Evolutionary conservation across 2,113 vertebrate species (phyloP).

Genomic region (Casuarius casuarius): DNA sequence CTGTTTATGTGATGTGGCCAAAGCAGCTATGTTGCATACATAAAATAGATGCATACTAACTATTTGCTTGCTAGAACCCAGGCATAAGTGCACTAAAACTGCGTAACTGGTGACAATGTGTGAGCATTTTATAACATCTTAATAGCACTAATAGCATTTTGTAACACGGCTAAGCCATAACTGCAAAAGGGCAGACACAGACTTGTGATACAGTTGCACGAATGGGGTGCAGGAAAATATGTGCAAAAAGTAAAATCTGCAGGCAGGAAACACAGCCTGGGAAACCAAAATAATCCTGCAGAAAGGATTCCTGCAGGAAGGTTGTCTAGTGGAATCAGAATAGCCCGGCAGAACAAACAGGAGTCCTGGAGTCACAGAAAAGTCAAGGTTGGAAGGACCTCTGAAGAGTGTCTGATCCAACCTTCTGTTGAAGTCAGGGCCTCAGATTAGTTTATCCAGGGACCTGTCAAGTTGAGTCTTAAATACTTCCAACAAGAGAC

Average conservation of each 20-base stretch:
- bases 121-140: neutral
- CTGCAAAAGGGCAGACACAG: neutral
- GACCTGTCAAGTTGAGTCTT: neutral
- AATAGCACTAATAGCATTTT: neutral
- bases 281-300: neutral
- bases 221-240: neutral
- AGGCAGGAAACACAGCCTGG: neutral
- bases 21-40: neutral
- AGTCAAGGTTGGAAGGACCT: neutral
- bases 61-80: neutral
- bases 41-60: neutral
- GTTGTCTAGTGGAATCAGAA: neutral
- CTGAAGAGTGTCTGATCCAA: neutral
- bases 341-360: neutral
- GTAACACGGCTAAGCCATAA: neutral
- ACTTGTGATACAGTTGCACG: neutral
- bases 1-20: neutral
- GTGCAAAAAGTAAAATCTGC: neutral
- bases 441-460: neutral
- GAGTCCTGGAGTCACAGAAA: neutral
- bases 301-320: neutral
- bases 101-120: neutral
- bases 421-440: neutral
- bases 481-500: neutral
- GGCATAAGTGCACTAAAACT: neutral